Evolutionary conservation across 2,113 vertebrate species (phyloP), one percentile per base, ranked within the genome.

Genomic region (Plecotus auritus): DNA sequence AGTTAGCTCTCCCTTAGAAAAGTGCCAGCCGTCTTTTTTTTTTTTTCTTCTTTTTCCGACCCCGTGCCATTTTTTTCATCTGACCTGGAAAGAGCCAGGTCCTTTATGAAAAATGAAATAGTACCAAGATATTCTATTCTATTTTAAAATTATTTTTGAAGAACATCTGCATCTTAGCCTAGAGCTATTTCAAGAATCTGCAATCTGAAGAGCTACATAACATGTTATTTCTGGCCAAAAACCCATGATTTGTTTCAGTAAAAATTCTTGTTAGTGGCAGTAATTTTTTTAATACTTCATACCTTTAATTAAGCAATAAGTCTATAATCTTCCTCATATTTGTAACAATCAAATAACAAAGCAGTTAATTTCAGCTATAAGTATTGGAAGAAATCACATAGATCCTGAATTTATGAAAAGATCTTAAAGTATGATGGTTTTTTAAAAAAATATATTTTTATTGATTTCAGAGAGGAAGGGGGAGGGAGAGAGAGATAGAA

Each of bases 1-100:
- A 32, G 86, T 97, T 94, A 95, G 93, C 96, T 72, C 73, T 95
- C 88, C 97, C 97, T 94, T 95, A 54, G 97, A 95, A 95, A 98
- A 98, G 95, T 93, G 96, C 97, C 97, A 98, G 42, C 92, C 87
- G 96, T 97, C 93, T 95, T 22, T 30, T 42, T 70, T 90, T 96
- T 96, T 94, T 22, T 30, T 72, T 88, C 96, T 96, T 88, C 56
- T 70, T 93, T 97, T 98, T 98, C 97, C 78, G 88, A 95, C 40
- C 12, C 12, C 4, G 81, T 90, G 84, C 86, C 91, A 47, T 82
- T 59, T 37, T 69, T n/a, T 64, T 73, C 69, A 91, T 93, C 73
- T 0, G 4, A 94, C 45, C 17, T 81, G 20, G 78, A 83, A 94
- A 87, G 42, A 4, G 35, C 9, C 37, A 88, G 37, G 80, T 73